Base-by-base conservation (phyloP, 2,113 vertebrate species). In the Spilogale gracilis region DNA sequence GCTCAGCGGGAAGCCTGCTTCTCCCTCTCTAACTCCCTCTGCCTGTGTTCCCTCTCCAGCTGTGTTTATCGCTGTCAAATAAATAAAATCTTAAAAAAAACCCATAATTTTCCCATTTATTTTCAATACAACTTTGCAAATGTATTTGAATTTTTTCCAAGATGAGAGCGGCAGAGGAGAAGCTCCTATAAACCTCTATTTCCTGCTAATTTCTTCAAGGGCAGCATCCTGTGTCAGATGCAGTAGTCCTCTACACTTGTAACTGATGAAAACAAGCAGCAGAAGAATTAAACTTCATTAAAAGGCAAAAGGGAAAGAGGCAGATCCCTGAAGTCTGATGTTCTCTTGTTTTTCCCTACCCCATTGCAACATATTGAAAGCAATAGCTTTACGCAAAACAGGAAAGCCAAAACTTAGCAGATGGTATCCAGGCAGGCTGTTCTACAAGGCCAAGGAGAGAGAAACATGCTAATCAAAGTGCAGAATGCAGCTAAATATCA, bases 61-160 rank as follows among this genome's bases (percentile, higher is more conserved):
- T 38, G 38, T 38, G 38, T 38, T 38, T 38, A 38, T 38, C 38
- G 38, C 38, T 38, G 38, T 38, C 38, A 38, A 38, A 38, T 38
- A 38, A 38, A 38, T 38, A 38, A 38, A 38, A 38, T 38, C 38
- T 38, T 38, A 2, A 38, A 38, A 38, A 38, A 38, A 38, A 38
- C 38, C 2, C 38, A 38, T 38, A 38, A 38, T 38, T 38, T 96
- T 58, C 83, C 61, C 30, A 65, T 85, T 88, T 97, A 48, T 92
- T 89, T 86, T 96, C 79, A 48, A 4, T 71, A 17, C 71, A 65
- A 93, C 63, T 93, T 91, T 94, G 65, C 93, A 93, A 92, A 95
- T 76, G 4, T 54, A 48, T 18, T 80, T 67, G 5, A 60, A 38
- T 91, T 84, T n/a, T 88, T 93, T 86, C 71, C 83, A 91, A 65